Conservation (phyloP, 2,797 vertebrate genomes). For the Channallabes apus region DNA sequence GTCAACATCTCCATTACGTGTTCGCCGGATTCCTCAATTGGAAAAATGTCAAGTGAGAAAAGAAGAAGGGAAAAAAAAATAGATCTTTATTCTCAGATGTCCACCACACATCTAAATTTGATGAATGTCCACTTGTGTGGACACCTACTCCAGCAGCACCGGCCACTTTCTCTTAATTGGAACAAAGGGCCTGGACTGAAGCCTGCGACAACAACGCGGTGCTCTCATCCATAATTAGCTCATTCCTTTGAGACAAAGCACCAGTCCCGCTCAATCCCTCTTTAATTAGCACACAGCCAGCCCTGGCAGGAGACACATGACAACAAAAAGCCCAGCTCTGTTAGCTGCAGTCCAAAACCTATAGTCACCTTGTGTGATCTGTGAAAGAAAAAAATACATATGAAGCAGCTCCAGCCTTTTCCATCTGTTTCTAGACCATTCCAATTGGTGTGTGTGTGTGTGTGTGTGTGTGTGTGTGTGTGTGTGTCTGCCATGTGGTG, state of each 20-base stretch:
- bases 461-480: not conserved
- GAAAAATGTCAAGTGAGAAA: not conserved
- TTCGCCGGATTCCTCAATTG: not conserved
- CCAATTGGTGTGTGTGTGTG: not conserved
- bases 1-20: not conserved
- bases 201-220: not conserved
- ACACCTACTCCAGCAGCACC: not conserved
- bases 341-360: slow-evolving; percentile 42
- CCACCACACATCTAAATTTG: not conserved
- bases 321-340: slow-evolving; percentile 43
- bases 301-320: slow-evolving; percentile 10
- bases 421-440: slow-evolving; percentile 17
- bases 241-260: slow-evolving; percentile 44
- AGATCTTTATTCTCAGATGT: not conserved
- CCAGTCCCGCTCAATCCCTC: slow-evolving; percentile 45
- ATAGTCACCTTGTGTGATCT: slow-evolving; percentile 27
- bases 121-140: slow-evolving; percentile 15
- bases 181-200: slow-evolving; percentile 20
- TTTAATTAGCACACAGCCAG: slow-evolving; percentile 54
- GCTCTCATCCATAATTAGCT: slow-evolving; percentile 50
- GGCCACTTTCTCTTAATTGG: slow-evolving; percentile 17
- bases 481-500: slow-evolving; percentile 1
- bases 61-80: not conserved
- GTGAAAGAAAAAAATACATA: not conserved
- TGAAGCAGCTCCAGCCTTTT: slow-evolving; percentile 4